phyloP scores from a whole-genome alignment of 2,888 invertebrate genomes.

The Sceliomorpha sp. region DNA sequence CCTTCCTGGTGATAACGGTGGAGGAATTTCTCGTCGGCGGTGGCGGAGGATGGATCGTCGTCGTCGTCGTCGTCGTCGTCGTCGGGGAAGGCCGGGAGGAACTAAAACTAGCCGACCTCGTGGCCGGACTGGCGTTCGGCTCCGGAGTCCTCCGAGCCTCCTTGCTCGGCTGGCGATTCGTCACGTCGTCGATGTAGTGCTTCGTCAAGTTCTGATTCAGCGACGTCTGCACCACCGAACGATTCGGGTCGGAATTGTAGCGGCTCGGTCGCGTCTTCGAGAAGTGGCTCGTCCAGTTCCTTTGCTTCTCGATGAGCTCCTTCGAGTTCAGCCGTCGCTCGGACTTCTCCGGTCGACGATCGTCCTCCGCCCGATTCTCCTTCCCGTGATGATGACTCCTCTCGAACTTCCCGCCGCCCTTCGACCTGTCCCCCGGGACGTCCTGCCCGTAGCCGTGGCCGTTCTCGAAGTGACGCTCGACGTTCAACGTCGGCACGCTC shows the following conservation, averaged over 20 bases:
- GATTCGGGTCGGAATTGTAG: slow-evolving; percentile 85
- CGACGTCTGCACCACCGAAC: slow-evolving; percentile 81
- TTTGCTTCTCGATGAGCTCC: slow-evolving; percentile 93
- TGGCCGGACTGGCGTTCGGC: slow-evolving; percentile 68
- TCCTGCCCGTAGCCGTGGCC: slow-evolving; percentile 69
- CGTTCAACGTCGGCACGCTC: slow-evolving; percentile 81
- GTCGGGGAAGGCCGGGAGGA: slow-evolving; percentile 79
- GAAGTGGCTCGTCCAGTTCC: slow-evolving; percentile 96
- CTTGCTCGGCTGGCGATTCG: slow-evolving; percentile 20
- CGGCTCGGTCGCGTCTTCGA: slow-evolving; percentile 87
- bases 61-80: no score
- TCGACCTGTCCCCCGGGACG: slow-evolving; percentile 80
- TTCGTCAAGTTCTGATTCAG: slow-evolving; percentile 72
- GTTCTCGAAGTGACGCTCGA: slow-evolving; percentile 77
- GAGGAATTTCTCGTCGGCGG: slow-evolving; percentile 73
- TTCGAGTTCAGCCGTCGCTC: slow-evolving; percentile 91
- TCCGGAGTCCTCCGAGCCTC: slow-evolving; percentile 52
- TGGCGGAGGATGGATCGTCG: slow-evolving; percentile 81
- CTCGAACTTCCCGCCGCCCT: slow-evolving; percentile 76
- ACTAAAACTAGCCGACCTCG: slow-evolving; percentile 84
- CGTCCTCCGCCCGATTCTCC: slow-evolving; percentile 80
- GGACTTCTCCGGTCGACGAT: slow-evolving; percentile 86
- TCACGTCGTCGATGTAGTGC: slow-evolving; percentile 54
- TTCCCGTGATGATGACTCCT: slow-evolving; percentile 72
- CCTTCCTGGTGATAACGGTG: slow-evolving; percentile 62